Conservation (phyloP, 2,113 vertebrate species). For the Meleagris gallopavo region DNA sequence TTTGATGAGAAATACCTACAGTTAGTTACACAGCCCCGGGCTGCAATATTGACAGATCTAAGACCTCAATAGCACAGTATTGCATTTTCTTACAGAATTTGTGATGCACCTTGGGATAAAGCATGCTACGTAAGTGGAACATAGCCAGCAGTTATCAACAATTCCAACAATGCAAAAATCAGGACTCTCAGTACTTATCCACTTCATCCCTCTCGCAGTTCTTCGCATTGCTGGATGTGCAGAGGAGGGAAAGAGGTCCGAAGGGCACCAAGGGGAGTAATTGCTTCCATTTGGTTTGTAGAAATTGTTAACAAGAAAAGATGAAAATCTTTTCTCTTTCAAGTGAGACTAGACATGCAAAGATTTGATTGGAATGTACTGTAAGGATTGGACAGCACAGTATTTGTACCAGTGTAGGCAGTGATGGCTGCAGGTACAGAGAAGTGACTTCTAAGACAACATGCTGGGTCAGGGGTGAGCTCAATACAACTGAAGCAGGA, state of each 20-base stretch:
- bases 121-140: neutral
- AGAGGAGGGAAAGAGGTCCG: neutral
- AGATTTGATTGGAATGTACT: neutral
- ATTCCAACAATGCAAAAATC: fast-evolving
- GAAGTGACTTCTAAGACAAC: fast-evolving
- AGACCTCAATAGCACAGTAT: neutral
- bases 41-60: neutral
- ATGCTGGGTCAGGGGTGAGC: neutral
- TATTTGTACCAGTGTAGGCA: neutral
- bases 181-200: neutral
- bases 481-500: neutral
- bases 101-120: neutral
- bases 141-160: neutral
- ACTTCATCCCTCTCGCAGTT: neutral
- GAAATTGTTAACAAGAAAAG: neutral
- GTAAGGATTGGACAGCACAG: neutral
- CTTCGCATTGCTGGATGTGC: neutral
- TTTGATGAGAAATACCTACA: neutral
- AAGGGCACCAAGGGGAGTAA: neutral
- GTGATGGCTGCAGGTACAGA: neutral
- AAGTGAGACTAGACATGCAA: neutral
- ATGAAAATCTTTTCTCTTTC: neutral
- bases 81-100: neutral
- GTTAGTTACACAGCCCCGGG: neutral
- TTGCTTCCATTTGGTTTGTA: neutral